Evolutionary conservation across 1,140 invertebrate genomes (phyloP).

Genomic region (Heliconius hermathena): DNA sequence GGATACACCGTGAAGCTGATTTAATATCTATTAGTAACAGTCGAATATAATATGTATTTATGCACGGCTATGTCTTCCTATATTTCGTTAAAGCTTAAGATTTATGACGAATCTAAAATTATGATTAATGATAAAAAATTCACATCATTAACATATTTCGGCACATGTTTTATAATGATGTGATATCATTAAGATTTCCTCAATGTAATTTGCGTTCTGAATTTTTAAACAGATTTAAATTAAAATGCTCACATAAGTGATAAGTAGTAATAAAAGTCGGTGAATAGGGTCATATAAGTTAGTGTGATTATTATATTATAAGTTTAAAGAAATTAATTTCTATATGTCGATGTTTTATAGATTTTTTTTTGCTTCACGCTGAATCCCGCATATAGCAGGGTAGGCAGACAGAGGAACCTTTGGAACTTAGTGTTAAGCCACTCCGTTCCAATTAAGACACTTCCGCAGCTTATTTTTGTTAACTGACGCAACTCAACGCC

Average conservation of each 20-base stretch:
- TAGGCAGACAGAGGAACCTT: too few relatives aligned
- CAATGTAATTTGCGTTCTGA: conserved; percentile 11
- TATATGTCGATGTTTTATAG: background rate
- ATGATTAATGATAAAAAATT: conserved; percentile 5
- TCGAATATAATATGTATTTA: background rate
- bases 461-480: too few relatives aligned
- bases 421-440: too few relatives aligned
- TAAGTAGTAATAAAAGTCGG: background rate
- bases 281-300: conserved; percentile 1
- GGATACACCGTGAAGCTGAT: too few relatives aligned
- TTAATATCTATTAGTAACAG: background rate
- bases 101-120: background rate
- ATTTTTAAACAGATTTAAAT: conserved; percentile 14
- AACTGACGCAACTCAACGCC: background rate
- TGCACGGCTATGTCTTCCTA: background rate
- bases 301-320: conserved; percentile 13
- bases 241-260: conserved; percentile 6
- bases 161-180: background rate
- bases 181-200: conserved; percentile 11
- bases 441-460: too few relatives aligned
- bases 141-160: conserved; percentile 18
- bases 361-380: too few relatives aligned
- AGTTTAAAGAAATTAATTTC: conserved; percentile 8
- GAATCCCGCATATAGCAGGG: too few relatives aligned
- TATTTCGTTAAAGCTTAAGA: background rate